Base-by-base conservation (phyloP, 1,140 invertebrate genomes). In the Diuraphis noxia region DNA sequence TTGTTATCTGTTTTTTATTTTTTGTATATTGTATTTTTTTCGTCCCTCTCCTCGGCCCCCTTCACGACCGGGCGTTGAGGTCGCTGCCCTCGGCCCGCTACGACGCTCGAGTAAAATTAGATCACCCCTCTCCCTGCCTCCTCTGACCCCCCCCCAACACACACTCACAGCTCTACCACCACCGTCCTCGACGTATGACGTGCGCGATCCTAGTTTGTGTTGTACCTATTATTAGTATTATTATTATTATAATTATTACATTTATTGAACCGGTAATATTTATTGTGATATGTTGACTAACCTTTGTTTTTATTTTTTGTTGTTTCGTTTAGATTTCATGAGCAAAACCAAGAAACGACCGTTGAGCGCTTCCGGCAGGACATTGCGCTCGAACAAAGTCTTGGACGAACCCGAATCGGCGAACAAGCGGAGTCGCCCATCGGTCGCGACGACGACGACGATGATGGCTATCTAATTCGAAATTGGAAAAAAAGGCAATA, bases 291-390 rank as follows among this genome's bases (percentile, higher is more conserved):
- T 10, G 36, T 38, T 81, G 21, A 10, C 56, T 30, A 25, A 81
- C 19, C 21, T 23, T 5, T 25, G 1, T 2, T 84, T 84, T 88
- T 77, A 0, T 72, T 63, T 41, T 63, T 41, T 23, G 36, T n/a
- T 90, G 21, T 72, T 25, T 25, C 36, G 23, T 72, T 25, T 79
- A 90, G 88, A 90, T 79, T 90, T 79, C 63, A 90, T 90, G 88
- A 36, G n/a, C n/a, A 90, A 90, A 81, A 90, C 88, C 10, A 90
- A 90, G 63, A 90, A 90, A n/a, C 34, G 88, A 79, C n/a, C 87
- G 17, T 41, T 72, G 56, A 72, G 56, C 17, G 52, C 4, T 38
- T 1, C 17, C 21, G n/a, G 36, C 56, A n/a, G 56, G 19, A 34
- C 56, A 23, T 30, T 40, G 23, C 82, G 41, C 19, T 77, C 56